Evolutionary conservation across 1,140 invertebrate genomes (phyloP).

Genomic region (Euura lappo): DNA sequence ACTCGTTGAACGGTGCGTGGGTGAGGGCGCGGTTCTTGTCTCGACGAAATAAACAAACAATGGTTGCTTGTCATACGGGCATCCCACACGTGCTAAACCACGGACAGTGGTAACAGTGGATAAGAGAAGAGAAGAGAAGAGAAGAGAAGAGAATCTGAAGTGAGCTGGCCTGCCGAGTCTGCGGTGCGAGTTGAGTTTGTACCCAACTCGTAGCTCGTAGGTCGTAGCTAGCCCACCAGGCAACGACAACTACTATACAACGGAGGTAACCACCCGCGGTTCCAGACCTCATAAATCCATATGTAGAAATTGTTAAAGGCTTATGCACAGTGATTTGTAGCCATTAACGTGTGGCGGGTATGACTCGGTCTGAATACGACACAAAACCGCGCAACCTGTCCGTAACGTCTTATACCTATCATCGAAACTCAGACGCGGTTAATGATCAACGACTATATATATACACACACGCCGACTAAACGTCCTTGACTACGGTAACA

Average conservation of each 20-base stretch:
- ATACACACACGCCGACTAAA: too few species aligned
- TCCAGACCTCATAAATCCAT: slow-evolving; percentile 7
- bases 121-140: too few species aligned
- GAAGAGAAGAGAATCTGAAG: too few species aligned
- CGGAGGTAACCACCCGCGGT: background rate
- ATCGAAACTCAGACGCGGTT: background rate
- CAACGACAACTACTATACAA: background rate
- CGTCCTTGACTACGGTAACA: too few species aligned
- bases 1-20: background rate
- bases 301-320: slow-evolving; percentile 2
- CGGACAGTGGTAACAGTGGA: background rate
- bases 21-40: background rate
- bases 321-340: slow-evolving; percentile 5
- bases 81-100: background rate
- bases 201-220: background rate
- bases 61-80: background rate
- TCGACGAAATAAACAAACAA: slow-evolving; percentile 5
- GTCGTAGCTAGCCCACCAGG: too few species aligned
- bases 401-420: background rate
- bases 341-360: background rate
- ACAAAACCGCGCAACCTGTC: background rate
- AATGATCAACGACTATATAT: too few species aligned
- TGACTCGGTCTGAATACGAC: background rate
- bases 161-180: background rate
- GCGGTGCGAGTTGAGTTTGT: background rate